Evolutionary conservation across 2,113 vertebrate species (phyloP), one percentile per base, ranked within the genome.

Genomic region (Hippocampus guttulatus): DNA sequence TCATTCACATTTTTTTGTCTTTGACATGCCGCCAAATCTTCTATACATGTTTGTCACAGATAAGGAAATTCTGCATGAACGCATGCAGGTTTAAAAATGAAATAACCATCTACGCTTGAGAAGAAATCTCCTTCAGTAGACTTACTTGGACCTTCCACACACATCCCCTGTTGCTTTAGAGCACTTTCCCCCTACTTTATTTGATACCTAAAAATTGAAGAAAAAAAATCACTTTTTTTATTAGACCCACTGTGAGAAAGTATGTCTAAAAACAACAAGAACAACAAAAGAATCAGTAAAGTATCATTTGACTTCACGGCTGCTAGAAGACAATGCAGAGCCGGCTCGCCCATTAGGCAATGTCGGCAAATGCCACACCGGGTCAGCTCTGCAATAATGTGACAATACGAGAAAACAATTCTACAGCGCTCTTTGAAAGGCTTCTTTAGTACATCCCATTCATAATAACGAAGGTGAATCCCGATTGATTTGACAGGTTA

Each of bases 21-120:
- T 75, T 69, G 20, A 86, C 85, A 64, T 80, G 73, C 81, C 54
- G 18, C 49, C 66, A 38, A 47, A 20, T 65, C 47, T 69, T n/a
- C 15, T 14, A 71, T 45, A 57, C 43, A 49, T 45, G 51, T 82
- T 69, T 7, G 11, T 43, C 18, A 51, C 1, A 68, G 15, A n/a
- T 55, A 58, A 54, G 12, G 12, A 40, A 25, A 38, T 69, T 47
- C 49, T 68, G 71, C 80, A 82, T 58, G 23, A 68, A 70, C 74
- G 75, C 60, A 75, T 69, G 72, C 70, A 81, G 41, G 9, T 73
- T 68, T 68, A 20, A 58, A 68, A 40, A 71, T 64, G 45, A 58
- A 79, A 64, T 69, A 64, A 66, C 49, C 60, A 1, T 69, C n/a
- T 30, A 62, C 12, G 62, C n/a, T 45, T 45, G n/a, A 2, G 5